Conservation (phyloP, 1,140 invertebrate species). For the Oreohelix idahoensis region DNA sequence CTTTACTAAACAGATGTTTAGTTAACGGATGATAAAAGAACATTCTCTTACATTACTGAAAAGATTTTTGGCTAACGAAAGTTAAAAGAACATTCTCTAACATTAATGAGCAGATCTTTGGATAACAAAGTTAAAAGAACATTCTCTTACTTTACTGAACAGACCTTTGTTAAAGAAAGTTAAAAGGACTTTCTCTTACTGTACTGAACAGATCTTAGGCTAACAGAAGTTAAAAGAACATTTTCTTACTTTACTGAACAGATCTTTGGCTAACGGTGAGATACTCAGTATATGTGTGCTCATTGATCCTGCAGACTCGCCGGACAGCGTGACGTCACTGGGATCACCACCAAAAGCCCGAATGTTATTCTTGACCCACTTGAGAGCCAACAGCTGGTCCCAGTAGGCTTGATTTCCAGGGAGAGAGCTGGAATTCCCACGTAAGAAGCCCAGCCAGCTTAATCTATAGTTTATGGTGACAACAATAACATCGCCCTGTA, state of each 20-base stretch:
- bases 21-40: no score
- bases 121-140: not conserved
- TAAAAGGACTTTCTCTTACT: no score
- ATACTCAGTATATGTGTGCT: constrained; percentile 35
- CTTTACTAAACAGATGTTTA: no score
- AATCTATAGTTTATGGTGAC: constrained; percentile 76
- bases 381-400: constrained; percentile 92
- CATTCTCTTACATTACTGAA: no score
- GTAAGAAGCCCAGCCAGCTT: constrained; percentile 69
- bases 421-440: constrained; percentile 35
- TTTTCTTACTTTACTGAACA: constrained; percentile 41
- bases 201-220: no score
- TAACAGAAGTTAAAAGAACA: constrained; percentile 17
- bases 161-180: no score
- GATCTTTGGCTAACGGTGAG: constrained; percentile 45
- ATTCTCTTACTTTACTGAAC: no score
- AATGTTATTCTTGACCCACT: constrained; percentile 78
- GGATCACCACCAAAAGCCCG: constrained; percentile 58
- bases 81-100: no score
- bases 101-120: no score
- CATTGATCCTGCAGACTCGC: constrained; percentile 55
- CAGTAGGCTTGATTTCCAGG: constrained; percentile 77
- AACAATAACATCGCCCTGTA: constrained; percentile 64
- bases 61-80: no score
- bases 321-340: constrained; percentile 56